A percentile compares a stretch with the other conserved stretches of the same genome.
phyloP scores from a whole-genome alignment of 1,140 invertebrate species.

The Saccostrea echinata region DNA sequence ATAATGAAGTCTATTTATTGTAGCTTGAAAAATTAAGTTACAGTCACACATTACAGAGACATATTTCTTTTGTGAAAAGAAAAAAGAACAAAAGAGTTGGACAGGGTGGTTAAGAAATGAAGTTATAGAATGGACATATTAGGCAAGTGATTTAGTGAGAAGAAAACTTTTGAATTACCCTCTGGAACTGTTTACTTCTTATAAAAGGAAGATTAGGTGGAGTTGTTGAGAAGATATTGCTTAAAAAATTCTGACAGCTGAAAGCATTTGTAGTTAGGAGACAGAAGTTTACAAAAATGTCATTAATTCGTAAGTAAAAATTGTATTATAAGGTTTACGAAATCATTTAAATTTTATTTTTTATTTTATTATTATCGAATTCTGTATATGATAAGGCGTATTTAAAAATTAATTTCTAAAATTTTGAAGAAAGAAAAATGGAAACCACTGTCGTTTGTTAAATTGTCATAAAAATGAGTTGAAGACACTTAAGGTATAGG shows the following conservation, averaged over 20 bases:
- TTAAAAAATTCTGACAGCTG: background rate
- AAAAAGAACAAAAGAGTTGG: no score
- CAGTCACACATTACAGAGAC: no score
- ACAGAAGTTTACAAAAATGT: background rate
- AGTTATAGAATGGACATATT: background rate
- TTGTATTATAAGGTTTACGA: background rate
- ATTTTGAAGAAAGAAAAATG: no score
- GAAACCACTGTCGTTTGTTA: no score
- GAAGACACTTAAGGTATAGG: no score
- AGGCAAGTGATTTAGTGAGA: background rate
- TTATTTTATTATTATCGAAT: no score
- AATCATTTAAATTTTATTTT: no score
- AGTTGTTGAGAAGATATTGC: background rate
- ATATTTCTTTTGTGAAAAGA: no score
- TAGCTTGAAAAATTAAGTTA: background rate
- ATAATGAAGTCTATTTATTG: background rate
- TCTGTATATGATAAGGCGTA: no score
- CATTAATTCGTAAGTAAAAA: background rate
- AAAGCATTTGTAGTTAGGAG: background rate
- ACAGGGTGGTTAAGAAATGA: background rate
- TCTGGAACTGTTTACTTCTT: background rate
- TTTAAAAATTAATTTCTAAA: no score
- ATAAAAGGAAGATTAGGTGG: slow-evolving; percentile 24
- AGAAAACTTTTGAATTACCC: background rate
- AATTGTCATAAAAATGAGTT: no score